A percentile compares a stretch with the other conserved stretches of the same genome.
Evolutionary conservation across 2,113 vertebrate species (phyloP).

Genomic region (Periophthalmodon schlosseri): DNA sequence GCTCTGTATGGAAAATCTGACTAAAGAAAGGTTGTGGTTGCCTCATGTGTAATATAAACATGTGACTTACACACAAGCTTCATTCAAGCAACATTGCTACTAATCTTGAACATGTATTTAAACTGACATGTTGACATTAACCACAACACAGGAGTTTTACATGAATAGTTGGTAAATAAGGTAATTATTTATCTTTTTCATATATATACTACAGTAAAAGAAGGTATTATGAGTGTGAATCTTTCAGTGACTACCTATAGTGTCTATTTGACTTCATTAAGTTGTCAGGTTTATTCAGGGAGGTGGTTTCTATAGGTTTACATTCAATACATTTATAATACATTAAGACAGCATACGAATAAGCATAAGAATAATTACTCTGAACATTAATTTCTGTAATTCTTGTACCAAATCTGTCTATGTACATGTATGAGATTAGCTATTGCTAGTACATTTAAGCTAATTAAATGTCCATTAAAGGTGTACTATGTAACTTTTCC

Average conservation of each 20-base stretch:
- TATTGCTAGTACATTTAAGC: too few species aligned
- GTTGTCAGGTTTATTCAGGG: not conserved
- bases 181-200: not conserved
- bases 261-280: not conserved
- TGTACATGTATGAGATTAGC: too few species aligned
- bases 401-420: not conserved
- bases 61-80: not conserved
- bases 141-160: not conserved
- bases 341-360: not conserved
- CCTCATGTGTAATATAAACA: not conserved
- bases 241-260: not conserved
- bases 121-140: not conserved
- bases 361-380: not conserved
- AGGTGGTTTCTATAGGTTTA: not conserved
- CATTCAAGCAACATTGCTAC: not conserved
- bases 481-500: too few species aligned
- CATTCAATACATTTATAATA: too few species aligned
- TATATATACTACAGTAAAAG: not conserved
- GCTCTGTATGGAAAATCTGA: not conserved
- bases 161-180: not conserved
- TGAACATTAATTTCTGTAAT: not conserved
- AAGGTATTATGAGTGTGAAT: not conserved
- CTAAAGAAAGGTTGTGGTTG: not conserved
- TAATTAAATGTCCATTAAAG: not conserved
- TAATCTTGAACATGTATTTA: not conserved